phyloP scores from a whole-genome alignment of 2,888 invertebrate species.

The Itoplectis maculator region DNA sequence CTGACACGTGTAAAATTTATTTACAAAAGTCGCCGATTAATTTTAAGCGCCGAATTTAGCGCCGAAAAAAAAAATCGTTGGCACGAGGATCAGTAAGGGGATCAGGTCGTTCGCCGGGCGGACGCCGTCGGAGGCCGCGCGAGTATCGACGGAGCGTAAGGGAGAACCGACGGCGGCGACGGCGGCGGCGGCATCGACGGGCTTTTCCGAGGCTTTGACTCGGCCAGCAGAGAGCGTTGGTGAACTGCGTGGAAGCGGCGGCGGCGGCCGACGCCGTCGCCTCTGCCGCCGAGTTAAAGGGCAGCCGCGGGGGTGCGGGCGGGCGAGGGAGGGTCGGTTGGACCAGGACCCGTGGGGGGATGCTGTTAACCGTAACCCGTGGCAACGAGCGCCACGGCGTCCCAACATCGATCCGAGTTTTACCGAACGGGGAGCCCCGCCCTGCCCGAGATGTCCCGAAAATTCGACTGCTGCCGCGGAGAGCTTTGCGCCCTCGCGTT shows the following conservation, averaged over 20 bases:
- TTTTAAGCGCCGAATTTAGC: too few species aligned
- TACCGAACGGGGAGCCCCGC: constrained; percentile 83
- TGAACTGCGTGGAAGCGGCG: constrained; percentile 59
- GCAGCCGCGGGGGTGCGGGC: constrained; percentile 50
- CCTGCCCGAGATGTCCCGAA: constrained; percentile 76
- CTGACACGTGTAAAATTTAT: too few species aligned
- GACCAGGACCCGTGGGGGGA: constrained; percentile 77
- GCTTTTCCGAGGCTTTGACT: constrained; percentile 58
- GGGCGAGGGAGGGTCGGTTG: constrained; percentile 73
- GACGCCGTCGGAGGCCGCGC: constrained; percentile 29
- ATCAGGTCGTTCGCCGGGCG: not conserved
- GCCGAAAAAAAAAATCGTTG: not conserved
- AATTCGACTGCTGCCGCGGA: constrained; percentile 70
- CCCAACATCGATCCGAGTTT: constrained; percentile 84
- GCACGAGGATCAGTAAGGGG: not conserved
- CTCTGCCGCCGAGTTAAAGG: constrained; percentile 63
- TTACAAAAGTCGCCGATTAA: too few species aligned
- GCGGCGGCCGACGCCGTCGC: too few species aligned
- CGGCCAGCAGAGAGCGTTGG: constrained; percentile 64
- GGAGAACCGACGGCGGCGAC: constrained; percentile 32
- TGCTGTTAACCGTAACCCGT: constrained; percentile 84
- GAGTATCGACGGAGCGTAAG: constrained; percentile 62
- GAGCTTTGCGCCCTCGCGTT: constrained; percentile 37
- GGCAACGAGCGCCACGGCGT: constrained; percentile 84
- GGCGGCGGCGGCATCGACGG: constrained; percentile 21